Evolutionary conservation across 2,888 invertebrate species (phyloP), one percentile per base, ranked within the genome.

Genomic region (Heliothis peltigera): DNA sequence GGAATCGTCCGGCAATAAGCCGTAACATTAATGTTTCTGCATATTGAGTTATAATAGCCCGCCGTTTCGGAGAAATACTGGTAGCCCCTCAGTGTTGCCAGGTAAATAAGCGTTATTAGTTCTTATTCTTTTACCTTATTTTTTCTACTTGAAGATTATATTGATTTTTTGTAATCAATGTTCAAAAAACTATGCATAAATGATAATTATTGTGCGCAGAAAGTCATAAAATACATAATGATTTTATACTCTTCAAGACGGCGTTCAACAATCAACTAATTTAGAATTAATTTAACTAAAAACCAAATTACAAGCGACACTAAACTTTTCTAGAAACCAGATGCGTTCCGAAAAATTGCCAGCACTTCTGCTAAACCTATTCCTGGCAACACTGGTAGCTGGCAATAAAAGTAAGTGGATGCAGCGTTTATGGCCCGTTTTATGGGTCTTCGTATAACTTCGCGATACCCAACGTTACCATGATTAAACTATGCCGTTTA

Each of bases 371-470:
- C 56, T 43, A 79, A 79, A 70, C 55, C 67, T 71, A 71, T 74
- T 68, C 51, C 62, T 71, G 75, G 74, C 74, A 75, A 75, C 79
- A 79, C 79, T 75, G 67, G 79, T 85, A 69, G 72, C 66, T 64
- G 71, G 87, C 80, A 87, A 86, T 92, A 92, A 92, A 92, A 87
- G 83, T 89, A 88, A 91, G 91, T 90, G 89, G 89, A 90, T 88
- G 88, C 88, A 80, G 84, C 89, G 88, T 92, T 92, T 92, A 92
- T 82, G 83, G 78, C 74, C 78, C 48, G 77, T 87, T 92, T 93
- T 90, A 92, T 89, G 88, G 73, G 86, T 85, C 84, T 90, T 89
- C 89, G 85, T 85, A 88, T 87, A 90, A 91, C 87, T 88, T 83
- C 70, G 77, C 80, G 73, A 79, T 85, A 84, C 81, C 82, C 84